Conservation (phyloP, 2,888 invertebrate species). For the Melinaea marsaeus region DNA sequence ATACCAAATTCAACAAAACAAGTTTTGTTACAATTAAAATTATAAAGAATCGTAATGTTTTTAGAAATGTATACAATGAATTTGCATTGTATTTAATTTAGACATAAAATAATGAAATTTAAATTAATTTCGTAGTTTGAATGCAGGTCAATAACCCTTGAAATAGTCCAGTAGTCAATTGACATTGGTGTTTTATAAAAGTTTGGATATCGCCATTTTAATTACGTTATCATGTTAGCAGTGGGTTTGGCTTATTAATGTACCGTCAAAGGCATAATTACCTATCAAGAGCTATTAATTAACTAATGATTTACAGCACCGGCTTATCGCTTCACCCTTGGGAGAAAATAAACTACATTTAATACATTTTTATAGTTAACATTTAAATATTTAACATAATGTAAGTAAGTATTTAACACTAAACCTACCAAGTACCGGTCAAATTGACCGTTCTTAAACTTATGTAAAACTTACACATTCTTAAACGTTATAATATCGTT, state of each 20-base stretch:
- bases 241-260: constrained; percentile 7
- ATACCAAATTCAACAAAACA: not conserved
- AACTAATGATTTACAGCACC: constrained; percentile 10
- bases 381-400: too few species aligned
- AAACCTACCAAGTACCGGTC: too few species aligned
- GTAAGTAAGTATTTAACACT: too few species aligned
- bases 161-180: not conserved
- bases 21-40: not conserved
- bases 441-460: too few species aligned
- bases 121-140: not conserved
- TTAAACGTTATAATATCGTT: too few species aligned
- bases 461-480: too few species aligned
- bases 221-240: not conserved
- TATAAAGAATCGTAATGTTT: not conserved
- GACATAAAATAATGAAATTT: too few species aligned
- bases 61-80: not conserved
- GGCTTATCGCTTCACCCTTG: constrained; percentile 8
- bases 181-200: not conserved
- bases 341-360: constrained; percentile 1
- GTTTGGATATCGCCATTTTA: not conserved
- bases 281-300: constrained; percentile 11
- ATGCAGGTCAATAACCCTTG: constrained; percentile 2
- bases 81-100: not conserved
- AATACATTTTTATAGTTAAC: not conserved
- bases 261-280: constrained; percentile 6